phyloP scores from a whole-genome alignment of 2,797 vertebrate genomes.

The Sebastes glaucus region DNA sequence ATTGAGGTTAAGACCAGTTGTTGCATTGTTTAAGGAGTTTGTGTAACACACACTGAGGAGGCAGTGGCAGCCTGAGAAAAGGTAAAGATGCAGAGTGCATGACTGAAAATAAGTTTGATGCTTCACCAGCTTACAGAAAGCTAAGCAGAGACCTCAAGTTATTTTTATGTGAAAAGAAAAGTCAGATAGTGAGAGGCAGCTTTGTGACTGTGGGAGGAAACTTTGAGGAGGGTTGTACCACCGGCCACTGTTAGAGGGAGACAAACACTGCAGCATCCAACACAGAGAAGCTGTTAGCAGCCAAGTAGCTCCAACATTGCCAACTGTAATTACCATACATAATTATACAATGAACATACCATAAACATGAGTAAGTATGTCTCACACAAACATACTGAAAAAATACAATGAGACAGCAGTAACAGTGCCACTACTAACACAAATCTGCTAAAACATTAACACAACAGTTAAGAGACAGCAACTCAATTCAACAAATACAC shows the following conservation, averaged over 20 bases:
- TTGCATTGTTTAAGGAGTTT: neutral
- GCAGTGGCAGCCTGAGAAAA: neutral
- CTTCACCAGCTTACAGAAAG: neutral
- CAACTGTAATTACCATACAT: neutral
- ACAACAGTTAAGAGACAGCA: neutral
- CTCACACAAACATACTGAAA: neutral
- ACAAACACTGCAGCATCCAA: conserved; percentile 1
- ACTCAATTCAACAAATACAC: neutral
- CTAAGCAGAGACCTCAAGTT: neutral
- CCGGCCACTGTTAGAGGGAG: conserved; percentile 26
- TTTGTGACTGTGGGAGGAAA: neutral
- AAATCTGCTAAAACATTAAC: neutral
- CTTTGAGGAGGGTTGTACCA: neutral
- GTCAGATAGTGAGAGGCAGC: neutral
- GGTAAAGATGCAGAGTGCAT: neutral
- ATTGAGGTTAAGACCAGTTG: neutral
- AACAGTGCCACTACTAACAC: neutral
- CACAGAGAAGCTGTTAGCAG: neutral
- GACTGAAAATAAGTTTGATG: neutral
- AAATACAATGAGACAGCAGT: neutral
- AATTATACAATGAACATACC: neutral
- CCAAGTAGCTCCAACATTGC: neutral
- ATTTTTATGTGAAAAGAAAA: neutral
- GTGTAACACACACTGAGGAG: neutral
- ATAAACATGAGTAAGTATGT: neutral